Evolutionary conservation across 2,113 vertebrate species (phyloP).

Genomic region (Leptobrachium ailaonicum): DNA sequence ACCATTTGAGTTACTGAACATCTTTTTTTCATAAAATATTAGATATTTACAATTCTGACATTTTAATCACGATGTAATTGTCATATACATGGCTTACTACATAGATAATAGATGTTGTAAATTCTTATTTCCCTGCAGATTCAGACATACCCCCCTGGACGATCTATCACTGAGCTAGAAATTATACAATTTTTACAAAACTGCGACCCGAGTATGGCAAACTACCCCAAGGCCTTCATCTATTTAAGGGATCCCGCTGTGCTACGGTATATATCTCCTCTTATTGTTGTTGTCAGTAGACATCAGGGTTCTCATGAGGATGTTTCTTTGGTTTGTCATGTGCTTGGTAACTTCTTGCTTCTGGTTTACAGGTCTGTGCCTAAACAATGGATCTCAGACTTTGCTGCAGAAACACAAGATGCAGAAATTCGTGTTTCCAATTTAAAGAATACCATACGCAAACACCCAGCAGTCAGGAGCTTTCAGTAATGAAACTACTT

Average conservation of each 20-base stretch:
- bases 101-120: background rate
- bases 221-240: conserved; percentile 61
- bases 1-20: too few species aligned
- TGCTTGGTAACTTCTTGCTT: background rate
- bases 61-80: too few species aligned
- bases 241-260: conserved; percentile 76
- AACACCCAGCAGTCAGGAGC: background rate
- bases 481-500: conserved; percentile 47
- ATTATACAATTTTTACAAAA: conserved; percentile 77
- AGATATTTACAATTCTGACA: too few species aligned
- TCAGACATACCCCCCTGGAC: conserved; percentile 65
- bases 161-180: conserved; percentile 87
- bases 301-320: too few species aligned
- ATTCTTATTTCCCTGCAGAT: conserved; percentile 59
- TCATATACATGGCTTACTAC: too few species aligned
- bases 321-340: too few species aligned
- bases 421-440: conserved; percentile 65
- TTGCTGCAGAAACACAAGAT: conserved; percentile 76
- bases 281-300: too few species aligned
- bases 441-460: conserved; percentile 58
- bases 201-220: conserved; percentile 48
- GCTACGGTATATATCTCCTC: conserved; percentile 55
- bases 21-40: too few species aligned
- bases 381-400: conserved; percentile 76
- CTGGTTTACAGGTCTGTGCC: conserved; percentile 75